Evolutionary conservation across 2,113 vertebrate species (phyloP), one percentile per base, ranked within the genome.

Genomic region (Peromyscus californicus): DNA sequence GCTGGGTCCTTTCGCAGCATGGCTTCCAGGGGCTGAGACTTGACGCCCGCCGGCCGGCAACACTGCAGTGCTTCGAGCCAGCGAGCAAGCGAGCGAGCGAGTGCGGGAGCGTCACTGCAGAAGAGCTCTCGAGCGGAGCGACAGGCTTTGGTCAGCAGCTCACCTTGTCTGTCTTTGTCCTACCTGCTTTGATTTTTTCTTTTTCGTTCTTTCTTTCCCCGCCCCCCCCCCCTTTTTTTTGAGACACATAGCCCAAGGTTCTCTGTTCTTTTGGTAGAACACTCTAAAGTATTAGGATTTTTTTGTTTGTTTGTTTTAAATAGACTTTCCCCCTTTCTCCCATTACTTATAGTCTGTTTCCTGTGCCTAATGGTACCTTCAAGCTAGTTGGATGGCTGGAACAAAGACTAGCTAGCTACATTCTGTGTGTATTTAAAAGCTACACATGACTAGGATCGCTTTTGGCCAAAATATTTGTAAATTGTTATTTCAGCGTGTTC

Each of bases 21-120:
- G 5, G 80, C 65, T 2, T 88, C 72, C n/a, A 24, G 48, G 92
- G 92, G 90, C 92, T 92, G 93, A 76, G 95, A 24, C 92, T 51
- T 88, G 17, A 39, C 36, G 11, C 51, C 51, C 51, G 9, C 51
- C 51, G 8, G 51, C 1, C 22, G 84, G 93, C 87, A 86, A 70
- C 65, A 78, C 93, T 90, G 95, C 95, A 63, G 95, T 85, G 96
- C 72, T 63, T 4, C 0, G 65, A 61, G 95, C 1, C 2, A 51
- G 51, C 51, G 51, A 51, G 51, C 10, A 8, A 51, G 45, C 45
- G 45, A 48, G 45, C 45, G 4, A 48, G 45, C 0, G 65, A 61
- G n/a, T n/a, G n/a, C n/a, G n/a, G n/a, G n/a, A n/a, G 95, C 2
- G 3, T 80, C 95, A 48, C 78, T 97, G 95, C 91, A 65, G 95